Base-by-base conservation (phyloP, 2,797 vertebrate genomes). In the Lindbergichthys nudifrons region DNA sequence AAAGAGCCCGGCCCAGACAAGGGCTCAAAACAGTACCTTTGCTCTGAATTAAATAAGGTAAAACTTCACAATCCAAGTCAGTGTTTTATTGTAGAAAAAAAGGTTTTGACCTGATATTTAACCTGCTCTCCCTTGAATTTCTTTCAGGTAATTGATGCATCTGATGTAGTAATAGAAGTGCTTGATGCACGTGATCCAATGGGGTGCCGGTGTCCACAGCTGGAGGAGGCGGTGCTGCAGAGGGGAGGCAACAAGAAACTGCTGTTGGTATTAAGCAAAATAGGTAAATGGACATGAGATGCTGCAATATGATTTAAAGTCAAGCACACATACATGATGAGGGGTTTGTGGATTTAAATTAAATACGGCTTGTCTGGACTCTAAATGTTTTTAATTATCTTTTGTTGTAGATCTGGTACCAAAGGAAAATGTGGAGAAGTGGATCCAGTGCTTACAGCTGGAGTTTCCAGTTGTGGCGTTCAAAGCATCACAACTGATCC, bases 151-250 rank as follows among this genome's bases (percentile, higher is more conserved):
- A 95, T 99, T 6, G 95, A 97, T 66, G 90, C 94, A 3, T 96
- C 96, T 12, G 96, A 99, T 78, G 92, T 99, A 12, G 75, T 99
- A 32, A 70, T 99, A 39, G 96, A 98, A 88, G 96, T 99, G 60
- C 89, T 99, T 23, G 98, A 99, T 87, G 97, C 98, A 45, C 96
- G 98, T 79, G 98, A 99, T 81, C 98, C 98, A 14, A 82, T 96
- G 81, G 98, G 98, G 9, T 97, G 90, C 86, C 93, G 98, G 4
- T 99, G 98, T 88, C 95, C 96, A 78, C 95, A 99, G 73, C 87
- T 97, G 70, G 98, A 99, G 83, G 93, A 97, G 73, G 91, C 93
- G 0, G 87, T 99, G 69, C 85, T 94, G 54, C 92, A 91, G 59
- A 92, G 87, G 48, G 92, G 75, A 42, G 93, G 92, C 62, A 92